A percentile compares a stretch with the other conserved stretches of the same genome.
These are phyloP conservation scores for Lontra canadensis DNA, from an alignment of 2,113 vertebrate species.

Conservation along the genomic window DNA sequence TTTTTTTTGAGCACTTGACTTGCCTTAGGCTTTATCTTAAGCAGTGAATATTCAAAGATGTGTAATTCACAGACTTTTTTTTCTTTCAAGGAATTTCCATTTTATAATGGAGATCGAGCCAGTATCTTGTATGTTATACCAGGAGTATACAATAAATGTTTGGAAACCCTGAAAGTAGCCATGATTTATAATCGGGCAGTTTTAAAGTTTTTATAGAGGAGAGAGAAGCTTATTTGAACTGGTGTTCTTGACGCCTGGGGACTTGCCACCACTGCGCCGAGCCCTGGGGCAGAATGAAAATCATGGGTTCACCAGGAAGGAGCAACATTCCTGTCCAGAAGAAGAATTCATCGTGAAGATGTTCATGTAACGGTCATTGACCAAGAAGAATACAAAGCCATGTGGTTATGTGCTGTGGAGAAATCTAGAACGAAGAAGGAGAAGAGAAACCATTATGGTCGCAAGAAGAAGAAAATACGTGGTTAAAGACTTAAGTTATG, in stretches of 20 bases:
- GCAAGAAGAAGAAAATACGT: neutral
- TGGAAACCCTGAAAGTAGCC: neutral
- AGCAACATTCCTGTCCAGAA: too few species aligned
- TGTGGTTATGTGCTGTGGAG: neutral
- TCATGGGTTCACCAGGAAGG: too few species aligned
- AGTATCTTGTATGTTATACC: neutral
- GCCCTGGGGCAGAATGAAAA: too few species aligned
- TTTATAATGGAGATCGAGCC: neutral
- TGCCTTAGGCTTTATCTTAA: conserved; percentile 1
- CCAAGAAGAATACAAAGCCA: neutral
- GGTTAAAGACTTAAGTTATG: neutral
- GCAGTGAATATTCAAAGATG: neutral
- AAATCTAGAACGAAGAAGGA: neutral
- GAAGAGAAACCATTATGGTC: neutral
- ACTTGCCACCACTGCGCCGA: too few species aligned
- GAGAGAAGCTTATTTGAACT: neutral
- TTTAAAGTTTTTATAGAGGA: neutral
- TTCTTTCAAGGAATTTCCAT: neutral
- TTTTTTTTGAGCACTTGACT: neutral
- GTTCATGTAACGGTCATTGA: too few species aligned
- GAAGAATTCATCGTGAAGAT: too few species aligned
- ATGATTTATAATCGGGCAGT: neutral
- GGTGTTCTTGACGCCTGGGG: neutral
- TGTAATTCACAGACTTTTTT: neutral
- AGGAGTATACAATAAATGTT: neutral